phyloP scores from a whole-genome alignment of 2,113 vertebrate genomes.

The Oncorhynchus kisutch region DNA sequence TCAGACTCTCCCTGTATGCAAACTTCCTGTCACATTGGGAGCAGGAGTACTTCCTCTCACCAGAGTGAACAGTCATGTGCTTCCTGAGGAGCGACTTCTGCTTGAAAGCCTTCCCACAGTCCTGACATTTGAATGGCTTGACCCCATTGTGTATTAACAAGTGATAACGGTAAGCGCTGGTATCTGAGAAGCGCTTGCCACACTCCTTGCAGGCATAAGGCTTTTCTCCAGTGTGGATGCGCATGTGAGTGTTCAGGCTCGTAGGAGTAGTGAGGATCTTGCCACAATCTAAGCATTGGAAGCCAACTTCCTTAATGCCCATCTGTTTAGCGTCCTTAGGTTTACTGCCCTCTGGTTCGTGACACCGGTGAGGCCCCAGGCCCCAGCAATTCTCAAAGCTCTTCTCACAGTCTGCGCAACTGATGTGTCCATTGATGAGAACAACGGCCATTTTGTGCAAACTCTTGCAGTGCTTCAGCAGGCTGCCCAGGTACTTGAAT shows the following conservation, averaged over 20 bases:
- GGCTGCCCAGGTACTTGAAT: slow-evolving; percentile 81
- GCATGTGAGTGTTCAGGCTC: slow-evolving; percentile 70
- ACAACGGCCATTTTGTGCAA: slow-evolving; percentile 75
- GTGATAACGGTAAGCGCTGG: slow-evolving; percentile 67
- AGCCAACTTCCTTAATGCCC: slow-evolving; percentile 70
- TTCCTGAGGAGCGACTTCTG: slow-evolving; percentile 57
- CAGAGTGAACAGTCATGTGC: slow-evolving; percentile 64
- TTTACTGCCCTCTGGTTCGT: slow-evolving; percentile 58
- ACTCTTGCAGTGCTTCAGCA: slow-evolving; percentile 79
- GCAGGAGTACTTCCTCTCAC: slow-evolving; percentile 67
- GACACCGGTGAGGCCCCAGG: slow-evolving; percentile 77
- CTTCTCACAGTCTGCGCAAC: slow-evolving; percentile 77
- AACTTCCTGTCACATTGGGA: slow-evolving; percentile 67
- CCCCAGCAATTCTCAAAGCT: slow-evolving; percentile 79
- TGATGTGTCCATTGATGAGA: slow-evolving; percentile 72
- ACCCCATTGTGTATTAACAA: slow-evolving; percentile 68
- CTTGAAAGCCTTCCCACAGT: slow-evolving; percentile 64
- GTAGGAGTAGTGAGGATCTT: slow-evolving; percentile 67
- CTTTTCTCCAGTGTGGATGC: slow-evolving; percentile 67
- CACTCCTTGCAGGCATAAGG: slow-evolving; percentile 74
- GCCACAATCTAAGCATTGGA: slow-evolving; percentile 69
- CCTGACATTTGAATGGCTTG: slow-evolving; percentile 62
- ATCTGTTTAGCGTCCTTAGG: slow-evolving; percentile 62
- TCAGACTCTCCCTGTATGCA: slow-evolving; percentile 72
- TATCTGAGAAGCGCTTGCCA: slow-evolving; percentile 70